Evolutionary conservation across 1,140 invertebrate species (phyloP), one percentile per base, ranked within the genome.

Genomic region (Bicyclus anynana): DNA sequence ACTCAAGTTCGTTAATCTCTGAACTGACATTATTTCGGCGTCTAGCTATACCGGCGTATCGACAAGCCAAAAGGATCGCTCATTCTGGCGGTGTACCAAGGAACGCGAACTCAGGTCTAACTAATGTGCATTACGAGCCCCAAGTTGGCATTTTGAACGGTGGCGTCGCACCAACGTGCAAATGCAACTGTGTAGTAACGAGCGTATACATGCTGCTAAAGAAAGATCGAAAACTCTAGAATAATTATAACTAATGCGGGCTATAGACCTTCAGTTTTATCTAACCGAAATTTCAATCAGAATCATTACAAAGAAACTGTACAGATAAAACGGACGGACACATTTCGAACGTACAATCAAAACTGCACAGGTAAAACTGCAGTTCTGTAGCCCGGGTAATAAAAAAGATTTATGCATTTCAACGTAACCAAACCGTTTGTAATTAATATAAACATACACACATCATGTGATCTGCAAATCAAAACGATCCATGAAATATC

Each of bases 51-150:
- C 62, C 68, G 71, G 53, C 33, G 47, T 76, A 87, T 80, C 77
- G 72, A 84, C 78, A 86, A 76, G 83, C 85, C 83, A 86, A 88
- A 86, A 88, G 84, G 83, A 85, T 80, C 81, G 82, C 74, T 72
- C 74, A 73, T 84, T 87, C 84, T 88, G 85, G 85, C 85, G 62
- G 65, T 71, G 82, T 81, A 88, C 85, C 85, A 88, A 88, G 74
- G 85, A 85, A 88, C 85, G 85, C 78, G 77, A 76, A 71, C 68
- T 74, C 74, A 74, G 74, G 71, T 72, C 78, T 80, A 80, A 84
- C 82, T 83, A 82, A 84, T 77, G 78, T 77, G 64, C 77, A 80
- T 77, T 81, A 80, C 73, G 77, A 77, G 80, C 79, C 83, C 83
- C 80, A 88, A 86, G 70, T 86, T 87, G 82, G 85, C 80, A 81